Percentiles rank a stretch among this genome's conserved stretches.
Evolutionary conservation across 2,797 vertebrate genomes (phyloP).

Genomic region (Arnoldichthys spilopterus): DNA sequence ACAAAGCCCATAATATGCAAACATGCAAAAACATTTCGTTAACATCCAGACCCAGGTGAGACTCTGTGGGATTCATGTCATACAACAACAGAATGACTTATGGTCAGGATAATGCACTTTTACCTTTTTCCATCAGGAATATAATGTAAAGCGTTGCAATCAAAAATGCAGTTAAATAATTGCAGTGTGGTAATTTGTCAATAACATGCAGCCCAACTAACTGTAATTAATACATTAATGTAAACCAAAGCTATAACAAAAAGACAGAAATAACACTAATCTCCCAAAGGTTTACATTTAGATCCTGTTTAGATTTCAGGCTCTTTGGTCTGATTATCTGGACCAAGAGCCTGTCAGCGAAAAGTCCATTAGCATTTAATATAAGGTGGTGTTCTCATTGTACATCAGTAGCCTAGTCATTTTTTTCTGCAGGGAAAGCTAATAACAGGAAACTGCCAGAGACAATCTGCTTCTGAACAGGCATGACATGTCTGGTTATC

Average conservation of each 20-base stretch:
- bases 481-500: neutral
- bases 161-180: neutral
- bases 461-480: neutral
- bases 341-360: neutral
- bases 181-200: neutral
- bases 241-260: neutral
- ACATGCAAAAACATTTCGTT: too few relatives aligned
- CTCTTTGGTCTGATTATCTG: slow-evolving; percentile 4
- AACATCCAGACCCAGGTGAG: too few relatives aligned
- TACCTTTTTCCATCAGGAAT: too few relatives aligned
- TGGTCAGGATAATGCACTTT: too few relatives aligned
- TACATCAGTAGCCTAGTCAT: neutral
- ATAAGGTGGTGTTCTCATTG: neutral
- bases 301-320: neutral
- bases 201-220: neutral
- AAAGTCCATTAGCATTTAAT: slow-evolving; percentile 5
- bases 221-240: neutral
- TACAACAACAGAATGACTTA: too few relatives aligned
- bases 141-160: neutral
- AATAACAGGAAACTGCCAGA: neutral
- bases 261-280: neutral
- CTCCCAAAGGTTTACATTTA: neutral
- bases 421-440: neutral
- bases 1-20: too few relatives aligned
- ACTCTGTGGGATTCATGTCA: too few relatives aligned